Percentiles rank a stretch among this genome's conserved stretches.
Conservation (phyloP, 1,140 invertebrate genomes). For the Dreissena rostriformis region DNA sequence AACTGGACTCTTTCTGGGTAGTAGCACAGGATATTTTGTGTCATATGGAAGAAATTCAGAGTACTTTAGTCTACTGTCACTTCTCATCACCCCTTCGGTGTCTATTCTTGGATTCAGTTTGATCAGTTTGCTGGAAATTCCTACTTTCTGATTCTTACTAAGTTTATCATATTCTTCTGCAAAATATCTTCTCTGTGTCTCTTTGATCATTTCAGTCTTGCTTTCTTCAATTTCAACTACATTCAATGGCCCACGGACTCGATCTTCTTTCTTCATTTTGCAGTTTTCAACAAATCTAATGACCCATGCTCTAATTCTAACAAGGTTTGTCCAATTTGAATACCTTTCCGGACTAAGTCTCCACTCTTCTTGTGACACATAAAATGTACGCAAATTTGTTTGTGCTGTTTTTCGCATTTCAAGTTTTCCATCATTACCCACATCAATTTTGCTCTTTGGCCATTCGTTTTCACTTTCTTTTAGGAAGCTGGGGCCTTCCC, state of each 20-base stretch:
- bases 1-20: constrained; percentile 17
- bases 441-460: neutral
- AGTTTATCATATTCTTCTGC: neutral
- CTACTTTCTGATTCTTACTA: too few species aligned
- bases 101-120: too few species aligned
- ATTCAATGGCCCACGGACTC: too few species aligned
- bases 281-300: neutral
- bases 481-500: too few species aligned
- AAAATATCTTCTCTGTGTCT: constrained; percentile 9
- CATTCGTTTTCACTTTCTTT: neutral
- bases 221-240: constrained; percentile 9
- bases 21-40: constrained; percentile 4
- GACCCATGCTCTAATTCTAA: constrained; percentile 32
- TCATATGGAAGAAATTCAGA: constrained; percentile 16
- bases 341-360: neutral
- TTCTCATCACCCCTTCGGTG: too few species aligned
- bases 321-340: constrained; percentile 5
- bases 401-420: neutral
- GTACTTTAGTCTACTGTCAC: constrained; percentile 7
- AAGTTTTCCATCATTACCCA: neutral
- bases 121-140: too few species aligned
- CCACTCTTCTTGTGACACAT: neutral
- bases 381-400: neutral
- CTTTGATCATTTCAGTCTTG: neutral
- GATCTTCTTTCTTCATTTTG: too few species aligned